Base-by-base conservation (phyloP, 1,140 invertebrate genomes). In the Drosophila pandora region DNA sequence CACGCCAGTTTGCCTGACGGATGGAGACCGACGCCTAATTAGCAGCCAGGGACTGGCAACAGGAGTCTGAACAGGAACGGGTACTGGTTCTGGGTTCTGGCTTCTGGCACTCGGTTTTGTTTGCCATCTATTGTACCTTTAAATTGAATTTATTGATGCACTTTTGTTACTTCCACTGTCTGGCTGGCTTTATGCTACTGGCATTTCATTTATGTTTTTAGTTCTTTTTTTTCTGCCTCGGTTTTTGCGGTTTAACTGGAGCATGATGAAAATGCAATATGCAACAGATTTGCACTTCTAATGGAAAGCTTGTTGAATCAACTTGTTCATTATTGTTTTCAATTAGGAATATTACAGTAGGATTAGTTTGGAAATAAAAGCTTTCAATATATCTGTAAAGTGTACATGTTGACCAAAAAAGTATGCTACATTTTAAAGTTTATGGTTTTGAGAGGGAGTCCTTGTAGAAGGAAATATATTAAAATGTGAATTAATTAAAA, bases 71-170 rank as follows among this genome's bases (percentile, higher is more conserved):
- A 37, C 34, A 37, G 34, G 12, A 37, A 37, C 34, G 34, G 34
- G 34, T 4, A 37, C 34, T 37, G 34, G 28, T 10, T 45, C 49
- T 58, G 57, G 77, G 30, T 50, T 6, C 41, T 47, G 43, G 43
- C 43, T 47, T 10, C 21, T 53, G 52, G 62, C 49, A 17, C 37
- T 22, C 22, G 70, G 70, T 68, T 71, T 45, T 81, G 63, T 58
- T 56, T 34, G 34, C 30, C 43, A 52, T 70, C 61, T 48, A 67
- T 79, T 54, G 60, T 59, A 54, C 73, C 59, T 50, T 77, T 68
- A 61, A 84, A 76, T 87, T 81, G 63, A 87, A 84, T 81, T 85
- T 84, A 87, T 87, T 81, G 73, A 87, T 81, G 81, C 82, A 85
- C 56, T 80, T 84, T 68, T 76, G 62, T 52, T 83, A 77, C 75